Conservation (phyloP, 2,113 vertebrate species). For the Corynorhinus townsendii region DNA sequence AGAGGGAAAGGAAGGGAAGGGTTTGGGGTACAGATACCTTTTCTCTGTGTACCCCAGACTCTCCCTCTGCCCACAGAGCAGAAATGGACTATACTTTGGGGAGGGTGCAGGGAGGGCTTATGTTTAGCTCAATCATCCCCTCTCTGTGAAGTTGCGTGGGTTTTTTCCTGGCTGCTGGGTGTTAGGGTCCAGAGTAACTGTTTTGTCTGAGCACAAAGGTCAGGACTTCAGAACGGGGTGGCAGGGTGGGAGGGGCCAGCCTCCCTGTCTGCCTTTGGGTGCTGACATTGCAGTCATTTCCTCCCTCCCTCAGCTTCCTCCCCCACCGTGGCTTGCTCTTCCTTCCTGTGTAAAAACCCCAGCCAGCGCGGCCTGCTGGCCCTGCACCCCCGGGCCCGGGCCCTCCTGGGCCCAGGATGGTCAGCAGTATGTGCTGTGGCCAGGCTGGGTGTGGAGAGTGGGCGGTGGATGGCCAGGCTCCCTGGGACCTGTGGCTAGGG, state of each 20-base stretch:
- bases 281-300: constrained; percentile 61
- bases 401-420: neutral
- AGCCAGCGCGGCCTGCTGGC: neutral
- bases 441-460: neutral
- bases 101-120: neutral
- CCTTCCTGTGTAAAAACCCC: constrained; percentile 73
- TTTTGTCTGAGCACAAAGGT: constrained; percentile 23
- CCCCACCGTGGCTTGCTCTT: constrained; percentile 49
- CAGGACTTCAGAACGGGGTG: constrained; percentile 31
- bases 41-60: neutral
- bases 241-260: neutral
- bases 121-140: neutral
- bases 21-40: neutral
- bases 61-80: neutral
- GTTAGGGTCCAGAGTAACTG: neutral
- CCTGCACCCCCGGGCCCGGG: neutral
- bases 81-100: neutral
- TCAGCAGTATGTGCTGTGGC: neutral
- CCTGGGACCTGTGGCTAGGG: neutral
- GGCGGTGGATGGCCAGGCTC: accelerated
- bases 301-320: constrained; percentile 31
- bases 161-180: neutral
- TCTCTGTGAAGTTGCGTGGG: neutral
- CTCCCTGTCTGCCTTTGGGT: constrained; percentile 32
- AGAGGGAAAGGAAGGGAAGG: neutral